Percentiles rank a stretch among this genome's conserved stretches.
phyloP scores from a whole-genome alignment of 2,797 vertebrate genomes.

The Sphenopsis melanotis region DNA sequence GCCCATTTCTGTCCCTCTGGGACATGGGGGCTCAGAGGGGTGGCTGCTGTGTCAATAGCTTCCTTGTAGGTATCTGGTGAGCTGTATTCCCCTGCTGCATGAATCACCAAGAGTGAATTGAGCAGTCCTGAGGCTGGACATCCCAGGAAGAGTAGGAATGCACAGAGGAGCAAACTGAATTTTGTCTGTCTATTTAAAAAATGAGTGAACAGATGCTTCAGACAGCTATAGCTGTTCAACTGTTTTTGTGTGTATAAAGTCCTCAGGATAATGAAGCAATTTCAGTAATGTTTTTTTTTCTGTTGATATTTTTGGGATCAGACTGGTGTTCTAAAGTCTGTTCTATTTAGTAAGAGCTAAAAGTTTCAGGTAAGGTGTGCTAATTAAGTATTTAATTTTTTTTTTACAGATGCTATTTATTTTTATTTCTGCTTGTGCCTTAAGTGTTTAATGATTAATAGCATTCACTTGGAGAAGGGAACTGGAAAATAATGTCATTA shows the following conservation, averaged over 20 bases:
- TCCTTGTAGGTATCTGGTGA: not conserved
- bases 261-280: not conserved
- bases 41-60: not conserved
- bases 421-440: constrained; percentile 34
- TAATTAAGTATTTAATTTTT: not conserved
- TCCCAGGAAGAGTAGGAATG: not conserved
- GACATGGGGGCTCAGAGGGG: not conserved
- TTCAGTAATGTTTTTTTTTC: not conserved
- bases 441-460: constrained; percentile 2
- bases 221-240: not conserved
- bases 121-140: not conserved
- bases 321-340: not conserved
- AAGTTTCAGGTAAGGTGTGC: not conserved
- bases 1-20: not conserved
- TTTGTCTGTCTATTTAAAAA: not conserved
- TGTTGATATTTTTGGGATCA: not conserved
- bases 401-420: constrained; percentile 23
- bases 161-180: not conserved
- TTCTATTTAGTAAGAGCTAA: not conserved
- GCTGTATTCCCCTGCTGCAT: not conserved
- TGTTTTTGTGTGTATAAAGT: not conserved
- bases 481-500: not conserved
- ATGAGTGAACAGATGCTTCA: not conserved
- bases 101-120: not conserved
- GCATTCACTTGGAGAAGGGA: not conserved